Percentiles rank a stretch among this genome's conserved stretches.
These are phyloP conservation scores for Bothrops alternatus DNA, from an alignment of 2,797 vertebrate species.

Conservation along the genomic window DNA sequence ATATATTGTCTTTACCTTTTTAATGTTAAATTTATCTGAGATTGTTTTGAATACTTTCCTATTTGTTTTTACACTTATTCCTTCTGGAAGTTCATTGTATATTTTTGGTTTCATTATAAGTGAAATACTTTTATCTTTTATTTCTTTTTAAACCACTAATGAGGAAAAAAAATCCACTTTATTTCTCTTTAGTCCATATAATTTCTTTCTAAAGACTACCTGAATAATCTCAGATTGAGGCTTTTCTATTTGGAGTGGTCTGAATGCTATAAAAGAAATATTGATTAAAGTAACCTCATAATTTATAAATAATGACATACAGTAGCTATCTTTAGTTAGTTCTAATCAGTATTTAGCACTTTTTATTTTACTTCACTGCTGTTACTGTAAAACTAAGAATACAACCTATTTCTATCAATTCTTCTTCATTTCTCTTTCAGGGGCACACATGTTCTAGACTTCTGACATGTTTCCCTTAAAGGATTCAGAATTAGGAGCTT, in stretches of 20 bases:
- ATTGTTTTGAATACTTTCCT: background rate
- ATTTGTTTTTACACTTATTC: background rate
- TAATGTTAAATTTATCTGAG: background rate
- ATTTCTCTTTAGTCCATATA: background rate
- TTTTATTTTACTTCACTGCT: background rate
- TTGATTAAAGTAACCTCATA: background rate
- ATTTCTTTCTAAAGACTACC: background rate
- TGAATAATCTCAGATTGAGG: background rate
- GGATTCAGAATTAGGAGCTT: constrained; percentile 91
- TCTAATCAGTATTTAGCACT: background rate
- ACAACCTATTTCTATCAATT: background rate
- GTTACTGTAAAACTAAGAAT: background rate
- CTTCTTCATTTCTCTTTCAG: constrained; percentile 40
- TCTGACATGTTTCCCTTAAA: constrained; percentile 84
- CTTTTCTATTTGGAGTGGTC: background rate
- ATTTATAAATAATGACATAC: background rate
- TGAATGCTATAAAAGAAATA: background rate
- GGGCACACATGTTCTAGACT: fast-evolving
- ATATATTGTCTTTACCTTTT: background rate
- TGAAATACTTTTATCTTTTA: background rate
- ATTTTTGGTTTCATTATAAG: background rate
- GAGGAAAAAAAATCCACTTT: background rate
- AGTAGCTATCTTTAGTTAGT: background rate
- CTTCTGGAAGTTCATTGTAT: background rate
- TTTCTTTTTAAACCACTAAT: background rate